Conservation (phyloP, 2,888 invertebrate genomes). For the Stramonita haemastoma region DNA sequence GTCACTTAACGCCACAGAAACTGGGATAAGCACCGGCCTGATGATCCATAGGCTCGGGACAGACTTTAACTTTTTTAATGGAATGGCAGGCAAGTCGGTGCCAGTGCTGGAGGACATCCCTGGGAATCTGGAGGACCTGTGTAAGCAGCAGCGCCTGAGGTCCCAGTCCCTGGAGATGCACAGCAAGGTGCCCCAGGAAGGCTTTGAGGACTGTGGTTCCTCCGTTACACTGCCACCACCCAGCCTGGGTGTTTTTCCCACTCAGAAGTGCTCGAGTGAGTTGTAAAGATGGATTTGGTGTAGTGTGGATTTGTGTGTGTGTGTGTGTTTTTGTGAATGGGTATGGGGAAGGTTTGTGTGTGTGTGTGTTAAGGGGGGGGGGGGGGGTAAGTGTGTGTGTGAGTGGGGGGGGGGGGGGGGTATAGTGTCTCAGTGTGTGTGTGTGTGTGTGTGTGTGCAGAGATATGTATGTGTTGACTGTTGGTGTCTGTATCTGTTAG, state of each 20-base stretch:
- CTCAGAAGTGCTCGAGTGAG: conserved; percentile 54
- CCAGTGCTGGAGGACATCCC: too few species aligned
- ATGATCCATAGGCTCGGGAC: too few species aligned
- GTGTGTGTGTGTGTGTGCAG: conserved; percentile 3
- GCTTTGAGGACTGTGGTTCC: neutral
- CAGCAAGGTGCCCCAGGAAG: too few species aligned
- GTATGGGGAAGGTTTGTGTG: neutral
- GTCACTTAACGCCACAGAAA: too few species aligned
- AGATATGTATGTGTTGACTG: neutral
- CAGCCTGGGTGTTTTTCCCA: conserved; percentile 48
- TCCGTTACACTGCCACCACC: conserved; percentile 38
- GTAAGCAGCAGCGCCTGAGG: neutral
- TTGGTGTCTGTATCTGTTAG: too few species aligned
- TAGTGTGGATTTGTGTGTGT: neutral
- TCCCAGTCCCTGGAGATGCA: conserved; percentile 11
- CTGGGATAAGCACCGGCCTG: too few species aligned
- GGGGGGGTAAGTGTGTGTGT: neutral
- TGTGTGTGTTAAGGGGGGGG: neutral
- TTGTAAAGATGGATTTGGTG: too few species aligned
- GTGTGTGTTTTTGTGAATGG: neutral
- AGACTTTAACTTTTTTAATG: too few species aligned
- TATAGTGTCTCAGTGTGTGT: neutral
- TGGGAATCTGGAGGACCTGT: neutral
- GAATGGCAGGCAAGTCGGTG: too few species aligned
- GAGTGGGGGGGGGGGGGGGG: neutral